Evolutionary conservation across 2,113 vertebrate genomes (phyloP), one percentile per base, ranked within the genome.

Genomic region (Sceloporus tristichus): DNA sequence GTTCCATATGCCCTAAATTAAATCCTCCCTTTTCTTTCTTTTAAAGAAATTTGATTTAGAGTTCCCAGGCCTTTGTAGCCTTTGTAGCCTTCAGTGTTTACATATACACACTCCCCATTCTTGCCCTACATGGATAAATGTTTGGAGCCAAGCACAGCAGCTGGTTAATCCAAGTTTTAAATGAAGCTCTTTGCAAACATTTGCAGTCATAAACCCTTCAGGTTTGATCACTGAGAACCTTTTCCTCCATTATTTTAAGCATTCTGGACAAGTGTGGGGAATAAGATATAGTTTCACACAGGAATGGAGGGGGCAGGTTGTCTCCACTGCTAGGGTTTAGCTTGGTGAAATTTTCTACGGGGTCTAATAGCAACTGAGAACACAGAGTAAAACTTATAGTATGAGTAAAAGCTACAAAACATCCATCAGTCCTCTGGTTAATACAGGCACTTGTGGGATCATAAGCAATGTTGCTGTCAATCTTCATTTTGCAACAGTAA

Each of bases 131-230:
- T 90, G 56, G 88, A 10, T 68, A 86, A n/a, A 90, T 92, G 86
- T 87, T 91, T 94, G 87, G 91, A 95, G 93, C 90, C 83, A 93
- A 93, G 89, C 68, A 23, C 3, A 90, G 83, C 86, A 94, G 88
- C 85, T 94, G 85, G 83, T 94, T 95, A 95, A 97, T 92, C 80
- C 89, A 94, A 88, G 62, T 91, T 95, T 96, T 92, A 92, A 93
- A 89, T 89, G 91, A 94, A 93, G 62, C 54, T 80, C 80, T 89
- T 87, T 92, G 74, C 27, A 89, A 94, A 92, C 53, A 94, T 93
- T 95, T 92, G 75, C 91, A 91, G 83, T 71, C 85, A 86, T 90
- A 87, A 92, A 90, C n/a, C 92, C 89, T 34, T 93, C 79, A 94
- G 68, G 42, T 93, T 92, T 92, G 90, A 92, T 89, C 94, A 94